Base-by-base conservation (phyloP, 2,888 invertebrate genomes). In the Chymomyza caudatula region DNA sequence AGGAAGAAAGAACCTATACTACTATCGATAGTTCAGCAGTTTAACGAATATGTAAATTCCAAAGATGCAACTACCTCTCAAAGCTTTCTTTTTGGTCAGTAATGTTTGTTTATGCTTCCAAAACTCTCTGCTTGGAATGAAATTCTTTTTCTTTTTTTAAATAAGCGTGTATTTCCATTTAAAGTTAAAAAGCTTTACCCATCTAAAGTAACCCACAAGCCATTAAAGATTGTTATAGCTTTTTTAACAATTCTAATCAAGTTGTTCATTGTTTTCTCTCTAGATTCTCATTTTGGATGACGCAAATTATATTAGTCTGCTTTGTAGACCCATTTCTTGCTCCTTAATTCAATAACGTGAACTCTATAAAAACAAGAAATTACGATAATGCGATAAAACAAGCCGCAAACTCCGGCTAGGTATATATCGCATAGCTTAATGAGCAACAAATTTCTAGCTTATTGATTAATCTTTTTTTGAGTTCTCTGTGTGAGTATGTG, bases 401-500 rank as follows among this genome's bases (percentile, higher is more conserved):
- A 25, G 25, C 25, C 25, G 11, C 5, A 37, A 37, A 1, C 11
- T 17, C 19, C 3, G 17, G 17, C 6, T 6, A 47, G n/a, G 3
- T 47, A 47, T 47, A n/a, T n/a, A n/a, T n/a, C n/a, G 47, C n/a
- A 15, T 1, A 17, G 47, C 47, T 15, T 47, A 47, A 47, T 47
- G 47, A 47, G 47, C 47, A 15, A 47, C 47, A 15, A 47, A 47
- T 47, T 47, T 47, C 47, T 47, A n/a, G 3, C 19, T 47, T 47
- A 47, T 47, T 47, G 47, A 47, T 47, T 47, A 19, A 22, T 19
- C n/a, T 5, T 22, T 22, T 25, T 23, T 17, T 63, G 17, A 29
- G n/a, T 20, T 29, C 20, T 37, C 11, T 54, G 49, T 59, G 8
- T 59, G 42, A 67, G 20, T 60, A 25, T 71, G 63, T 63, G 29